A percentile compares a stretch with the other conserved stretches of the same genome.
Evolutionary conservation across 2,113 vertebrate genomes (phyloP).

Genomic region (Nestor notabilis): DNA sequence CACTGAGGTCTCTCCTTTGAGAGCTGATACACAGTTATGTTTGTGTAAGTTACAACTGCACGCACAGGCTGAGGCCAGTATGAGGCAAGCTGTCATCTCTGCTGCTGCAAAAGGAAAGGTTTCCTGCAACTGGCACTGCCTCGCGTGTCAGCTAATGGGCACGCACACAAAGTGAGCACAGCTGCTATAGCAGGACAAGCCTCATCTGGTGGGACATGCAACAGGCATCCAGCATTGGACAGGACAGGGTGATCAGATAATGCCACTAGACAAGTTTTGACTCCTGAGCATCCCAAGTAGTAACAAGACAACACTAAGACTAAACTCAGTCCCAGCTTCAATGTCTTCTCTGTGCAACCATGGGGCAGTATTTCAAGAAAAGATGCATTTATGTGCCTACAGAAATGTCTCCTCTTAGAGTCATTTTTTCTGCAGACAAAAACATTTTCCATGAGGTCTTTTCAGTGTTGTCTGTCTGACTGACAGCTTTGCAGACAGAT

Average conservation of each 20-base stretch:
- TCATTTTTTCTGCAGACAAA: background rate
- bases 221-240: background rate
- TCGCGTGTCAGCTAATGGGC: accelerated
- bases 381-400: background rate
- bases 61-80: background rate
- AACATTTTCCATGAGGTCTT: background rate
- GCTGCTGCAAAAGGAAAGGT: background rate
- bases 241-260: background rate
- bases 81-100: background rate
- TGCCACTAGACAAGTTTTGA: background rate
- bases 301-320: background rate
- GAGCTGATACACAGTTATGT: background rate
- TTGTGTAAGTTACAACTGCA: background rate
- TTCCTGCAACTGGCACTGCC: background rate
- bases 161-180: background rate
- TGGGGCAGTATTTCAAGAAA: background rate
- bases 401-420: background rate
- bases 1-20: accelerated
- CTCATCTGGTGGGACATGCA: background rate
- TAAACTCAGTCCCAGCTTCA: background rate
- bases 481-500: background rate
- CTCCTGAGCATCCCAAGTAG: background rate
- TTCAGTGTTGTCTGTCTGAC: background rate
- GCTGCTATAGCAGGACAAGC: background rate
- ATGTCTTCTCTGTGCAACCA: background rate